phyloP scores from a whole-genome alignment of 2,113 vertebrate genomes.

The Myxocyprinus asiaticus region DNA sequence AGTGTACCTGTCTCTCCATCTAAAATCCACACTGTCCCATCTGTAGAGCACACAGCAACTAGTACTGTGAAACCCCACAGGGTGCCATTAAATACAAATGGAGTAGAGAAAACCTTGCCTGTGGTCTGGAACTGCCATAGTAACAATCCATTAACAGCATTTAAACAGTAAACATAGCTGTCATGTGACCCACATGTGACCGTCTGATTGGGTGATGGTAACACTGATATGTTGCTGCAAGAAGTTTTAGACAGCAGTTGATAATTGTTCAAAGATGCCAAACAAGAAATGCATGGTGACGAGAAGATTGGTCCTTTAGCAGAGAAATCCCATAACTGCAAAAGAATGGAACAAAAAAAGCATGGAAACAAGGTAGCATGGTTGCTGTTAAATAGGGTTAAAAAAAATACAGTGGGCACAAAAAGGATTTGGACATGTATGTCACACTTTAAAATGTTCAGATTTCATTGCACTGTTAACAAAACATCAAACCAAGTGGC shows the following conservation, averaged over 20 bases:
- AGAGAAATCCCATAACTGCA: conserved; percentile 85
- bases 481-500: too few relatives aligned
- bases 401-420: too few relatives aligned
- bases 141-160: conserved; percentile 73
- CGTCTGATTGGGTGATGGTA: conserved; percentile 61
- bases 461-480: too few relatives aligned
- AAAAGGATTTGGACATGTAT: too few relatives aligned
- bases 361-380: too few relatives aligned
- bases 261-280: conserved; percentile 63
- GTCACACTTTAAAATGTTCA: too few relatives aligned
- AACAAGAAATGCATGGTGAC: conserved; percentile 78
- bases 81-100: conserved; percentile 78
- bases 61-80: conserved; percentile 63
- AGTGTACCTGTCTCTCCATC: conserved; percentile 75
- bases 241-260: conserved; percentile 84
- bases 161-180: conserved; percentile 83
- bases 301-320: conserved; percentile 90
- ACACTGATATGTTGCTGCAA: conserved; percentile 57
- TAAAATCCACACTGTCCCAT: conserved; percentile 88
- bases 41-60: conserved; percentile 83
- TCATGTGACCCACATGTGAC: conserved; percentile 93
- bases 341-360: background rate
- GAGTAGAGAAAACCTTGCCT: conserved; percentile 85
- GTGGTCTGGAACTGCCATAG: conserved; percentile 86
- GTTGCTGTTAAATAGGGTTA: too few relatives aligned